Evolutionary conservation across 1,140 invertebrate genomes (phyloP), one percentile per base, ranked within the genome.

Genomic region (Halesus radiatus): DNA sequence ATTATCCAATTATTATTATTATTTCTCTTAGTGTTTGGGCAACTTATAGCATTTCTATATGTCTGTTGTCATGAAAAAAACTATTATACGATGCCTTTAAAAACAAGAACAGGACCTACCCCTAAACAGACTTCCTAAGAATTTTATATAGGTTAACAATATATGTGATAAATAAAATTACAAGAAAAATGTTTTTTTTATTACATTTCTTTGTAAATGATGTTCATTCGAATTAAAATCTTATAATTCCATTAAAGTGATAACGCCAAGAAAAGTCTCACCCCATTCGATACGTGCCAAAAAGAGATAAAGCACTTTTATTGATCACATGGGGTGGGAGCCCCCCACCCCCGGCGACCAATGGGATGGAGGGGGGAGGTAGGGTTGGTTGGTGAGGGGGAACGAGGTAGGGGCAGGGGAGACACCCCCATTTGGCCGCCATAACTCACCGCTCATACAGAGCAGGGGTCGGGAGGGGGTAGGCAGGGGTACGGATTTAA

Each of bases 301-400:
- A 90, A 90, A 89, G 88, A 90, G 88, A 90, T 90, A 90, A 89
- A 90, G 89, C 89, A 89, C 88, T 90, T 90, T 90, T 90, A 90
- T 90, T 90, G 89, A 90, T 90, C 89, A 90, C 89, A 88, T 89
- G 89, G 88, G 88, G 88, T 87, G 88, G 84, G 87, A 87, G 86
- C 86, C 87, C 84, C 87, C 85, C 82, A 88, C 87, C 85, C 82
- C 37, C 78, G 75, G 84, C 58, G 83, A 82, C 88, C 86, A 84
- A 85, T 80, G 78, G 86, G 86, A 85, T 81, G 62, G 54, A 53
- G 85, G 80, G 82, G 88, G 87, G 85, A 86, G 85, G 84, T n/a
- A 16, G 56, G 37, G 37, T 10, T 45, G 37, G 1, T 7, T 13
- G 37, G 37, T 13, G 53, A 53, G 85, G 80, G 83, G 88, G 87